Conservation (phyloP, 2,113 vertebrate genomes). For the Neofelis nebulosa region DNA sequence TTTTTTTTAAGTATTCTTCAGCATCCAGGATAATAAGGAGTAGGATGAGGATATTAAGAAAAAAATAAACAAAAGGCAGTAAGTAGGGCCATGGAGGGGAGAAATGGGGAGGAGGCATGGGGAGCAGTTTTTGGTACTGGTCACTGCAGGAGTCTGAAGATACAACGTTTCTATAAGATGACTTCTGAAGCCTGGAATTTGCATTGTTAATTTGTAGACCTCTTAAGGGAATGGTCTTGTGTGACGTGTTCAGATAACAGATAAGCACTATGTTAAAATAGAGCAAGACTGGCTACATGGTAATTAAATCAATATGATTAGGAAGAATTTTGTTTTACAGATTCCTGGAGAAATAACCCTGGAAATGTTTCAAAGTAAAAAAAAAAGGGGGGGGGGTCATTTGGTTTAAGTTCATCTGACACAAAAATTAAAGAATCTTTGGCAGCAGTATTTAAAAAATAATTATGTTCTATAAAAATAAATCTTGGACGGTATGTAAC, state of each 20-base stretch:
- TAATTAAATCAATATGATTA: constrained; percentile 76
- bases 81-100: constrained; percentile 60
- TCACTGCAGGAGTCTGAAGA: constrained; percentile 75
- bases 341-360: constrained; percentile 75
- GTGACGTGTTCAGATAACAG: constrained; percentile 77
- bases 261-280: constrained; percentile 76
- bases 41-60: constrained; percentile 65
- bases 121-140: constrained; percentile 55
- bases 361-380: constrained; percentile 59
- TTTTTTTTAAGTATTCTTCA: constrained; percentile 54
- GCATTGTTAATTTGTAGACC: constrained; percentile 79
- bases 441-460: constrained; percentile 6
- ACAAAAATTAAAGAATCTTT: constrained; percentile 43
- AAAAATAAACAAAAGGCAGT: constrained; percentile 74
- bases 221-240: constrained; percentile 78
- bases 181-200: constrained; percentile 75
- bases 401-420: constrained; percentile 65
- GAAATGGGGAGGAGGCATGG: constrained; percentile 10
- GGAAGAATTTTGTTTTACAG: constrained; percentile 77
- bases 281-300: constrained; percentile 55
- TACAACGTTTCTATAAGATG: constrained; percentile 76
- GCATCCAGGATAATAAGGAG: constrained; percentile 65
- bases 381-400: constrained; percentile 54
- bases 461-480: background rate
- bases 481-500: background rate